phyloP scores from a whole-genome alignment of 2,888 invertebrate species.

The Masnerella sp. region DNA sequence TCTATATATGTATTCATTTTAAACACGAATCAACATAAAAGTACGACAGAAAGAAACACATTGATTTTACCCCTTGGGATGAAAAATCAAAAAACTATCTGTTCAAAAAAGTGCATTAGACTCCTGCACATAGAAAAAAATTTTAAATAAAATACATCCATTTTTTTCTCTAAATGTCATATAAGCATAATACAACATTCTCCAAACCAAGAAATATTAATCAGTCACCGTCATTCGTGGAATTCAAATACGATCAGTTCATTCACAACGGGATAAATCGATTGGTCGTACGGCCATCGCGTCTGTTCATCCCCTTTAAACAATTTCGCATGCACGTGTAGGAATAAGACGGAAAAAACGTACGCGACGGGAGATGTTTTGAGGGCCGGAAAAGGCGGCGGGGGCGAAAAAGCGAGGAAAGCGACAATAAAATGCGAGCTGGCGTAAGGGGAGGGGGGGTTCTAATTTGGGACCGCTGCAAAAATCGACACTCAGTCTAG shows the following conservation, averaged over 20 bases:
- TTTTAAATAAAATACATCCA: no score
- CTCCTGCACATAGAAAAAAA: no score
- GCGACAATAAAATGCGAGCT: constrained; percentile 54
- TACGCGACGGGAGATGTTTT: constrained; percentile 13
- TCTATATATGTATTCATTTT: no score
- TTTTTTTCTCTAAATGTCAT: no score
- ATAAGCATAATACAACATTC: no score
- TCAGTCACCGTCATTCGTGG: constrained; percentile 12
- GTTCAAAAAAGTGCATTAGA: no score
- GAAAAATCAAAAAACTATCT: no score
- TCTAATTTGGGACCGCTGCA: constrained; percentile 70
- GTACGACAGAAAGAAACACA: no score
- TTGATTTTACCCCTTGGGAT: no score
- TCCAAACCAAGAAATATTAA: constrained; percentile 7
- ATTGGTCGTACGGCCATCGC: constrained; percentile 21
- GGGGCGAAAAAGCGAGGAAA: constrained; percentile 58
- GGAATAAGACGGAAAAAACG: constrained; percentile 57
- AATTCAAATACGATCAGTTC: constrained; percentile 24
- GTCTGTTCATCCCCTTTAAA: constrained; percentile 69
- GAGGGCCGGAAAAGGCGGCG: constrained; percentile 34
- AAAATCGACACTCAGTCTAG: constrained; percentile 75
- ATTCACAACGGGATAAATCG: constrained; percentile 46
- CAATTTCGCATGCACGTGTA: constrained; percentile 68
- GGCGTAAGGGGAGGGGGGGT: constrained; percentile 46
- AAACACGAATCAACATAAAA: no score